Conservation (phyloP, 2,797 vertebrate species). For the Sebastes wilsoni region DNA sequence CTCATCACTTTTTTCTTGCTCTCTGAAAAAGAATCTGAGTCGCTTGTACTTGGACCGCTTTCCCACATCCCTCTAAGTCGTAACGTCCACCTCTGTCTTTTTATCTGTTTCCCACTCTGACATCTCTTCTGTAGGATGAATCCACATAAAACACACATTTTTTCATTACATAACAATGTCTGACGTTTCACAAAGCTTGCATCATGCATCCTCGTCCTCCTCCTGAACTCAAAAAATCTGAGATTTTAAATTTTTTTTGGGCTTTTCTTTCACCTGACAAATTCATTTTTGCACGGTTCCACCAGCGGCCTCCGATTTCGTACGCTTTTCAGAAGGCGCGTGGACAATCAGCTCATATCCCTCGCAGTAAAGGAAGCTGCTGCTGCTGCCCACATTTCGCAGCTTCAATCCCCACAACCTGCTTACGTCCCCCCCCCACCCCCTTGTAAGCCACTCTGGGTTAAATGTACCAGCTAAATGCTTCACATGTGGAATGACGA, state of each 20-base stretch:
- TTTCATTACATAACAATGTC: neutral
- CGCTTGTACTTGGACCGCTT: neutral
- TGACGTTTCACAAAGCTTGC: constrained; percentile 31
- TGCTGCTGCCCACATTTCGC: neutral
- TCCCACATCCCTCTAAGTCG: too few species aligned
- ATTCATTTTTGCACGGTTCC: neutral
- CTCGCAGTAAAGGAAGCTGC: neutral
- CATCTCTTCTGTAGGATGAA: neutral
- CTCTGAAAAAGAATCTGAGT: neutral
- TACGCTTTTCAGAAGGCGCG: neutral
- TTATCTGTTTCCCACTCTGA: rapidly evolving
- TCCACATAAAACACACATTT: neutral
- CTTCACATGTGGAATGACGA: constrained; percentile 5
- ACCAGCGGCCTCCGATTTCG: neutral
- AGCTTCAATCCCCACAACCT: too few species aligned
- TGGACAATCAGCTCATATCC: neutral
- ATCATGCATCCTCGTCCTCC: constrained; percentile 17
- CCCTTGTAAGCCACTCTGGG: constrained; percentile 20
- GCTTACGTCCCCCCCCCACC: neutral
- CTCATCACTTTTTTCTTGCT: neutral
- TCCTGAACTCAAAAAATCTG: neutral
- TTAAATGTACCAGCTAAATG: constrained; percentile 5
- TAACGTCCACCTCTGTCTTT: neutral
- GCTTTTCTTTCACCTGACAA: neutral
- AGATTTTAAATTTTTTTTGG: too few species aligned